phyloP scores from a whole-genome alignment of 2,888 invertebrate genomes.

The Cistogaster globosa region DNA sequence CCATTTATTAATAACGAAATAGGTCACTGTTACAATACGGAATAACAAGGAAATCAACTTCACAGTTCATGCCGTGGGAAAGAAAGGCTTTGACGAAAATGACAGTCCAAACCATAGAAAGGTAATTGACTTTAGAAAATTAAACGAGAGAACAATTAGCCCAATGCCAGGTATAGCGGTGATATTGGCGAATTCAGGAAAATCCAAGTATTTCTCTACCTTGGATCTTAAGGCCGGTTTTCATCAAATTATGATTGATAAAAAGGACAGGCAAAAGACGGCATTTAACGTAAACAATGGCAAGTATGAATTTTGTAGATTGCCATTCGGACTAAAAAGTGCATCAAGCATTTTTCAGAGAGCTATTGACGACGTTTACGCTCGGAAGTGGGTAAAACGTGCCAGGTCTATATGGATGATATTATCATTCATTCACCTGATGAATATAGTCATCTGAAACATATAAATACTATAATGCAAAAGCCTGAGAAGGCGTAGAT shows the following conservation, averaged over 20 bases:
- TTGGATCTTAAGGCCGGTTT: slow-evolving; percentile 27
- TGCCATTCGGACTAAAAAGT: slow-evolving; percentile 39
- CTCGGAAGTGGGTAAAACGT: slow-evolving; percentile 20
- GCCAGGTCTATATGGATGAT: slow-evolving; percentile 49
- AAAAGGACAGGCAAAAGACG: slow-evolving; percentile 77
- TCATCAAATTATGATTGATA: slow-evolving; percentile 30
- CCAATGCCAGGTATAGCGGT: slow-evolving; percentile 7
- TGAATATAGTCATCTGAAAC: slow-evolving; percentile 4
- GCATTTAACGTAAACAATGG: slow-evolving; percentile 78
- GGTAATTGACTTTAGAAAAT: slow-evolving; percentile 16
- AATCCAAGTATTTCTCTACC: slow-evolving; percentile 19
- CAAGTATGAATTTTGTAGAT: slow-evolving; percentile 76
- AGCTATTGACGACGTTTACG: slow-evolving; percentile 34
- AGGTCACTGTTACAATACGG: no score
- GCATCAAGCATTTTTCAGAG: slow-evolving; percentile 41
- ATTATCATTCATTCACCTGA: slow-evolving; percentile 25
- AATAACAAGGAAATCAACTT: no score
- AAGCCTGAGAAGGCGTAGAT: slow-evolving; percentile 1
- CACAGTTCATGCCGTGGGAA: no score
- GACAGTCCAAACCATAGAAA: background rate
- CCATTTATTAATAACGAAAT: no score
- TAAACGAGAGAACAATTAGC: background rate
- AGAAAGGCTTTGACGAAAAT: no score
- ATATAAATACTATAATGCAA: slow-evolving; percentile 12
- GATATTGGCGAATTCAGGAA: slow-evolving; percentile 17